Evolutionary conservation across 2,113 vertebrate species (phyloP).

Genomic region (Apistogramma diplotaenia): DNA sequence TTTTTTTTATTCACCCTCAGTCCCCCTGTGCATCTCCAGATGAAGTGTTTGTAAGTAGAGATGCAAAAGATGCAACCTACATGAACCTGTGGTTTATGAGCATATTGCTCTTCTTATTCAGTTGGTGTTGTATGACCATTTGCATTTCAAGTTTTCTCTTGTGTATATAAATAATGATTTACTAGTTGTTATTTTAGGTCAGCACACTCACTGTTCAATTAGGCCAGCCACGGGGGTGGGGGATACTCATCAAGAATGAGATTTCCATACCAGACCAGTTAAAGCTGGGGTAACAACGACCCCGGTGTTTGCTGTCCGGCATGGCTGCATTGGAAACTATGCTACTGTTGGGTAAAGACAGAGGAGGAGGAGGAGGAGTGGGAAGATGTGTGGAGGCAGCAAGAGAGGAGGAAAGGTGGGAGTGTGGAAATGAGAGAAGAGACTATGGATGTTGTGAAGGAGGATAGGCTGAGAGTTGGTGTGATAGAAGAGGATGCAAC

Average conservation of each 20-base stretch:
- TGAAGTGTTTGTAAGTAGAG: background rate
- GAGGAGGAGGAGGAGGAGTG: background rate
- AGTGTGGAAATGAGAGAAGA: background rate
- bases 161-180: background rate
- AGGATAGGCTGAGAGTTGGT: background rate
- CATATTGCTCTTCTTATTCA: background rate
- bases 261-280: too few relatives aligned
- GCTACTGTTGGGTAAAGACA: background rate
- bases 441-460: background rate
- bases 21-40: background rate
- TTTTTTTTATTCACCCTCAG: constrained; percentile 5
- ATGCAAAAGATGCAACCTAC: background rate
- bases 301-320: too few relatives aligned
- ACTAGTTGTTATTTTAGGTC: background rate
- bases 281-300: too few relatives aligned
- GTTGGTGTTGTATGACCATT: background rate
- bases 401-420: background rate
- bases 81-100: constrained; percentile 31
- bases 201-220: background rate
- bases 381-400: background rate
- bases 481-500: background rate
- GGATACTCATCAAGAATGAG: background rate
- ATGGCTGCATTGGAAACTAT: too few relatives aligned
- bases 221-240: background rate
- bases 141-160: background rate